Base-by-base conservation (phyloP, 2,888 invertebrate species). In the Drosophila pseudotakahashii region DNA sequence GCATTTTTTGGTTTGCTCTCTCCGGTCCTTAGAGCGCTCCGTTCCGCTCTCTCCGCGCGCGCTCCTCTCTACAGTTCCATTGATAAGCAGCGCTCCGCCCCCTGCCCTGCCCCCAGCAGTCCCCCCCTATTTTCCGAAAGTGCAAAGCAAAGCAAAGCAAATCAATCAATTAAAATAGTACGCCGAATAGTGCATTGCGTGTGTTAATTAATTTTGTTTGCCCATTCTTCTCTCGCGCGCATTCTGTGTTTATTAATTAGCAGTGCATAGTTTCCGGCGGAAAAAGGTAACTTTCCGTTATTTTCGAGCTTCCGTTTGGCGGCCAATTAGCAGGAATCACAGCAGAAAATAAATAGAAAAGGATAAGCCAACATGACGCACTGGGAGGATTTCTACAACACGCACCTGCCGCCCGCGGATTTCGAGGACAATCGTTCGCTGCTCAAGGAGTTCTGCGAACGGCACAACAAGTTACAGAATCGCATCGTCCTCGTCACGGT, bases 371-470 rank as follows among this genome's bases (percentile, higher is more conserved):
- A 66, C 53, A 90, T 90, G 90, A 89, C 94, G 75, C 94, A 95
- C 73, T 97, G 97, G 97, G 96, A 97, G 93, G 96, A 96, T 88
- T 97, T 97, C 93, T 97, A 96, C 90, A 94, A 95, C 7, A 94
- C 94, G 68, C 96, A 96, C 92, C 93, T 96, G 75, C 95, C 96
- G 30, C 97, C 97, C 14, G 93, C 94, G 7, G 95, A 96, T 93
- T 96, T 96, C 86, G 95, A 95, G 88, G 95, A 95, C 89, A 95
- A 94, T 91, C 94, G 96, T 78, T 93, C 93, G 9, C 90, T 95
- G 76, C 92, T 97, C 41, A 95, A 95, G 89, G 95, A 95, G 91
- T 97, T 97, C 92, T 95, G 95, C 82, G 94, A 94, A 55, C 93
- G 94, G 53, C 96, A 96, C 87, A 93, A 94, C 81, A 93, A 94